Evolutionary conservation across 2,888 invertebrate genomes (phyloP), one percentile per base, ranked within the genome.

Genomic region (Plebejus melissa): DNA sequence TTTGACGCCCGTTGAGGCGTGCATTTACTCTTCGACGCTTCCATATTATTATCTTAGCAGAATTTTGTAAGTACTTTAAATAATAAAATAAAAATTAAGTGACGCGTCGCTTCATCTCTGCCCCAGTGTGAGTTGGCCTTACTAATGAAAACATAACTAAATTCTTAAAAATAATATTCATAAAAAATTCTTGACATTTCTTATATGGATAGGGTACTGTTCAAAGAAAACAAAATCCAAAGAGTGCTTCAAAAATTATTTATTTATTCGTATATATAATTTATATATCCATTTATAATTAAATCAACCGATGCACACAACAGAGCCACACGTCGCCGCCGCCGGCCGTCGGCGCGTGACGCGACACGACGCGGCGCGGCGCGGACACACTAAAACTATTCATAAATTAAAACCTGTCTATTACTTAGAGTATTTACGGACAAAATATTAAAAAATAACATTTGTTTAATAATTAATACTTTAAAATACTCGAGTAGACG

Each of bases 251-350:
- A 90, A 93, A 93, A 93, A 92, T 92, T 92, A 91, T 90, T 92
- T 91, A 91, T 92, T 92, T 91, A 91, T 90, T 89, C 90, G 88
- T 92, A 91, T 91, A 90, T 92, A 93, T 93, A 92, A 91, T 91
- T 92, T 92, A 93, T 92, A 92, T 93, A 91, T 92, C 88, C 90
- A 92, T 89, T 91, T 90, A 91, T 86, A 88, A 85, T 91, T 91
- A 91, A 90, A 87, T 87, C 89, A 91, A 91, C 86, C 86, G 85
- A 88, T 89, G 83, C 93, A 91, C 91, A 92, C 91, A 90, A 90
- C 88, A 87, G 86, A 88, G 87, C 80, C 82, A 81, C 84, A 84
- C 84, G 72, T 82, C 81, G 78, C 79, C 80, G 13, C 82, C 81
- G 78, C 79, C 80, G 13, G 1, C 77, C 79, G 79, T 84, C 83